Evolutionary conservation across 2,888 invertebrate genomes (phyloP), one percentile per base, ranked within the genome.

Genomic region (Malthinus seriepunctatus): DNA sequence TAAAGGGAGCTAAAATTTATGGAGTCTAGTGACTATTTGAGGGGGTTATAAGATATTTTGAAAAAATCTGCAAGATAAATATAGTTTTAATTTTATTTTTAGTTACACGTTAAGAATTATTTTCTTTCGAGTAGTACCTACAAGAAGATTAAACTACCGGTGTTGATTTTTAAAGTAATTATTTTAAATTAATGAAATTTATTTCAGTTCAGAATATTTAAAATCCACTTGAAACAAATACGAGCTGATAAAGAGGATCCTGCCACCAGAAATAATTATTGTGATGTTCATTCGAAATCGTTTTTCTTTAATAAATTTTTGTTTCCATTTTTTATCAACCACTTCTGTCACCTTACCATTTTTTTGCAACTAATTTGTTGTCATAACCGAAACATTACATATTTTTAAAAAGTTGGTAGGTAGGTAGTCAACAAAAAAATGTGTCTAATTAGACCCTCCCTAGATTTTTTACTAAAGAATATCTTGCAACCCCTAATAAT

Each of bases 1-100:
- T 39, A 12, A 8, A 31, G 55, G 55, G 49, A 49, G 48, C 48
- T 44, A 55, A 48, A 55, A 55, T 55, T 55, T 55, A 55, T 55
- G 42, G 10, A 49, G 55, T 55, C 55, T 55, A 55, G 32, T 9
- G 32, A 34, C 55, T 35, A 49, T 47, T n/a, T 34, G 48, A 33
- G 33, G 11, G 54, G 54, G 54, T 42, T 54, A 48, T 6, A 14
- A 32, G 10, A 10, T 35, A 35, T n/a, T 23, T 33, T 15, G 35
- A 11, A 42, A 23, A 42, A 42, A 51, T 51, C 23, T 44, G 44
- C 31, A 33, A 12, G 51, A 51, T 51, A 32, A 12, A 33, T 46
- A 46, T 46, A 46, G 12, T 14, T 47, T n/a, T 47, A 42, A 42
- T 42, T 15, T 42, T 42, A 42, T 42, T 42, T 23, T 42, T 42